These are phyloP conservation scores for Acanthisitta chloris DNA, from an alignment of 2,113 vertebrate species.

Conservation along the genomic window DNA sequence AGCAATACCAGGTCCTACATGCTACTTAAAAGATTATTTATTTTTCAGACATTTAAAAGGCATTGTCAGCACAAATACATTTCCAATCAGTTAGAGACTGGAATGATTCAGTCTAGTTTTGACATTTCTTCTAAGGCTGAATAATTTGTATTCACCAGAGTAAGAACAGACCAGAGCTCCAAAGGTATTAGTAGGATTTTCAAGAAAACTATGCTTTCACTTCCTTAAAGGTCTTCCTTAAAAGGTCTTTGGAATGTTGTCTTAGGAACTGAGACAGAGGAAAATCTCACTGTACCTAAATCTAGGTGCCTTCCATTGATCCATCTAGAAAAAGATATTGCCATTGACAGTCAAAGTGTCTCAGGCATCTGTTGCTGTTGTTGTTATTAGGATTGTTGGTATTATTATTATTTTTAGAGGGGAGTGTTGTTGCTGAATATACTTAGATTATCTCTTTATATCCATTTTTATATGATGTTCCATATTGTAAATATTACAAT, in stretches of 20 bases:
- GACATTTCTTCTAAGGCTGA: neutral
- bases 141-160: neutral
- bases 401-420: neutral
- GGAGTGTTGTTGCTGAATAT: neutral
- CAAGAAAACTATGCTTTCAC: neutral
- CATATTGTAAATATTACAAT: neutral
- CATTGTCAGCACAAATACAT: neutral
- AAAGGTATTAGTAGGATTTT: neutral
- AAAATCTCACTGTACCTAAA: neutral
- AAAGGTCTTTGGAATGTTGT: neutral
- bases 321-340: neutral
- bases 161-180: neutral
- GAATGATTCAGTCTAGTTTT: neutral
- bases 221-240: neutral
- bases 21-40: neutral
- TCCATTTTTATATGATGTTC: neutral
- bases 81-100: neutral
- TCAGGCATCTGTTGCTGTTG: accelerated
- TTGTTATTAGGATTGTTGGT: neutral
- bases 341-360: neutral
- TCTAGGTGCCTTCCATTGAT: neutral
- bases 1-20: neutral
- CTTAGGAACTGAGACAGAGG: neutral
- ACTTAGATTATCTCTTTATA: neutral
- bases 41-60: neutral